phyloP scores from a whole-genome alignment of 2,113 vertebrate species.

The Microtus oregoni region DNA sequence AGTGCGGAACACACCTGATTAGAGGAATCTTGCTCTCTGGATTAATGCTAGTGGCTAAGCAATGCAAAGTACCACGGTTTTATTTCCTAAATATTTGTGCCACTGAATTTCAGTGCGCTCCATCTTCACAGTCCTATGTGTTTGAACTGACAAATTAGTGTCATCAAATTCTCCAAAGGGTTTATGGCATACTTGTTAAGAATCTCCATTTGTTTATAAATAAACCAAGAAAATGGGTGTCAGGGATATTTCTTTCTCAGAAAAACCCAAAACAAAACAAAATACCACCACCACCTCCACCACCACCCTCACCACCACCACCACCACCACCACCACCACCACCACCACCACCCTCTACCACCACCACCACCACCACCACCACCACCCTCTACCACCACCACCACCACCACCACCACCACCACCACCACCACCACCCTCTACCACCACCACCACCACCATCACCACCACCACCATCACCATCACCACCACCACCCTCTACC shows the following conservation, averaged over 20 bases:
- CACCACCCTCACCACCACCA: no score
- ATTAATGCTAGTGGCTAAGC: neutral
- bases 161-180: neutral
- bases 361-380: no score
- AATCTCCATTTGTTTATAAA: neutral
- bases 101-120: neutral
- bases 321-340: no score
- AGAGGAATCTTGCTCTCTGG: neutral
- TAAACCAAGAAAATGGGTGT: neutral
- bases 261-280: neutral
- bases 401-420: no score
- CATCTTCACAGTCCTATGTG: neutral
- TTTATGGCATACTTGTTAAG: neutral
- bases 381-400: no score
- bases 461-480: no score
- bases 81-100: slow-evolving; percentile 15
- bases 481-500: no score
- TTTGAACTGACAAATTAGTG: neutral
- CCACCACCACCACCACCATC: rapidly evolving
- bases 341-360: no score
- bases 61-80: neutral
- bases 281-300: no score
- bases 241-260: neutral
- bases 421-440: no score
- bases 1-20: neutral